Conservation (phyloP, 2,888 invertebrate species). For the Ommatoiulus sabulosus region DNA sequence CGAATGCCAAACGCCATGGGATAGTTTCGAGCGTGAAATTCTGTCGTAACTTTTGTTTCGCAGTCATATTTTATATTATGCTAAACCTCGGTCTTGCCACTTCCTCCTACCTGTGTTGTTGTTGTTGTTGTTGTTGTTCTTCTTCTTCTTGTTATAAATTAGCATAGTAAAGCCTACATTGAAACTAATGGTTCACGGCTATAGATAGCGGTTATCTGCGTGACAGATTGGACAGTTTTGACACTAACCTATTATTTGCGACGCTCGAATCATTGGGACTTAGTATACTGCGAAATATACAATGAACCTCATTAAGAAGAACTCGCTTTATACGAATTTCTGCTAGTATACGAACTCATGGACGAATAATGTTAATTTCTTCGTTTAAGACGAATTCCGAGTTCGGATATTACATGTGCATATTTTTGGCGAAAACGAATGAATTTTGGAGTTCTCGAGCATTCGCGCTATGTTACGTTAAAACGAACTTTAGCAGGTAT, state of each 20-base stretch:
- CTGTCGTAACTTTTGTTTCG: conserved; percentile 4
- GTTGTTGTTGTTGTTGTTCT: neutral
- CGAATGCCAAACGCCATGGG: neutral
- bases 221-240: conserved; percentile 39
- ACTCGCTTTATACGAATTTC: too few species aligned
- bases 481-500: too few species aligned
- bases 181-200: conserved; percentile 13
- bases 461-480: too few species aligned
- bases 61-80: neutral
- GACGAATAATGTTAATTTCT: too few species aligned
- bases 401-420: too few species aligned
- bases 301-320: neutral
- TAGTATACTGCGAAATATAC: neutral
- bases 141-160: neutral
- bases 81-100: neutral
- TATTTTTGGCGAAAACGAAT: too few species aligned
- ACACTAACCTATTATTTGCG: neutral
- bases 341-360: too few species aligned
- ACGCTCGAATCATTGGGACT: neutral
- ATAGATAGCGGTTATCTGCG: conserved; percentile 21
- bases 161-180: neutral
- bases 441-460: too few species aligned
- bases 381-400: too few species aligned
- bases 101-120: neutral
- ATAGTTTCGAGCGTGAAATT: neutral